A percentile compares a stretch with the other conserved stretches of the same genome.
Conservation (phyloP, 2,113 vertebrate genomes). For the Typhlomys cinereus region DNA sequence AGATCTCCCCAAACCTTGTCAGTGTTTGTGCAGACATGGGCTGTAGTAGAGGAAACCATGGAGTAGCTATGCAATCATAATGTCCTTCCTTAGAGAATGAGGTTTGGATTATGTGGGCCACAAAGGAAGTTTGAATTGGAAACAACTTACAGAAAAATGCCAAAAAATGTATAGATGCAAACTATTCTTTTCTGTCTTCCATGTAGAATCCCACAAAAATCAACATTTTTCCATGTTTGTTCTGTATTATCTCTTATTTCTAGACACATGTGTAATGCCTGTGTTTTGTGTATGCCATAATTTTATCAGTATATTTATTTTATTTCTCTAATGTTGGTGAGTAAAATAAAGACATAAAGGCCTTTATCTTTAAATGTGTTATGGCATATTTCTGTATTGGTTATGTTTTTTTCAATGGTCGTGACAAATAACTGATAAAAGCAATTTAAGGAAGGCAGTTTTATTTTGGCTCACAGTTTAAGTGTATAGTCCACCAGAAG, state of each 20-base stretch:
- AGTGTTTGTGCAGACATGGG: not conserved
- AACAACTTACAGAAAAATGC: constrained; percentile 31
- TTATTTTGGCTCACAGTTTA: no score
- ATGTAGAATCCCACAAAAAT: not conserved
- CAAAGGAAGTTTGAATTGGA: not conserved
- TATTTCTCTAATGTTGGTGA: constrained; percentile 26
- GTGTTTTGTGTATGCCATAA: not conserved
- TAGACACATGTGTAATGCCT: rapidly evolving
- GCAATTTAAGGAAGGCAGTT: no score
- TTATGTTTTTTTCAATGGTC: no score
- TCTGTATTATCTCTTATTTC: not conserved
- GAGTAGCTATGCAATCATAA: not conserved
- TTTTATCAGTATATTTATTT: constrained; percentile 6
- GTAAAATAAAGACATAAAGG: not conserved
- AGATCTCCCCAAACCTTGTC: not conserved
- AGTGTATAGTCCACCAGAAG: no score
- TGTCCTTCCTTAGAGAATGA: not conserved
- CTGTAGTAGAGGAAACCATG: not conserved
- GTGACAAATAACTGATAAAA: no score
- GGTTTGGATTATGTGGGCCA: not conserved
- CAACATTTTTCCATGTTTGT: not conserved
- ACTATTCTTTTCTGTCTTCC: not conserved
- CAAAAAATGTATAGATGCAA: not conserved
- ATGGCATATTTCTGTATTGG: no score
- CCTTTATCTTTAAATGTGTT: not conserved